A percentile compares a stretch with the other conserved stretches of the same genome.
Conservation (phyloP, 1,140 invertebrate species). For the Spodoptera litura region DNA sequence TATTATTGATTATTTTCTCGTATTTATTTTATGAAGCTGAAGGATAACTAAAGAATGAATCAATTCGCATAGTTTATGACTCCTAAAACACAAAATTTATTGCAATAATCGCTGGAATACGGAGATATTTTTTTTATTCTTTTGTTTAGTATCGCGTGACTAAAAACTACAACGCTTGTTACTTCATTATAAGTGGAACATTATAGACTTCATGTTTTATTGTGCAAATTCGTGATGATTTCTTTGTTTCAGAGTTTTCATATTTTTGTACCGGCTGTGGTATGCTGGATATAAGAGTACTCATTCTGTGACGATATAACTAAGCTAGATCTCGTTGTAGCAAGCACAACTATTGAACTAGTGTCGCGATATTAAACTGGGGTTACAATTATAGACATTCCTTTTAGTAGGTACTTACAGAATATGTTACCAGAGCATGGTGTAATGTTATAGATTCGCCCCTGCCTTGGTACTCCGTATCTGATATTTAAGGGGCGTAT, state of each 20-base stretch:
- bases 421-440: too few relatives aligned
- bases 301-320: too few relatives aligned
- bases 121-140: background rate
- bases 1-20: background rate
- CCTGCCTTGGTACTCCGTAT: too few relatives aligned
- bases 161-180: background rate
- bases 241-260: background rate
- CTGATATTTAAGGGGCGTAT: too few relatives aligned
- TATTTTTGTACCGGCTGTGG: too few relatives aligned
- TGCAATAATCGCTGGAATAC: constrained; percentile 1
- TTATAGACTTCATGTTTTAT: background rate
- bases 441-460: too few relatives aligned
- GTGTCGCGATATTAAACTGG: too few relatives aligned
- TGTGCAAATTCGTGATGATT: background rate
- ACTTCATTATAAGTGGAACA: constrained; percentile 22
- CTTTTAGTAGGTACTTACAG: too few relatives aligned
- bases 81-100: constrained; percentile 1
- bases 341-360: too few relatives aligned
- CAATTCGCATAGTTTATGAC: background rate
- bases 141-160: constrained; percentile 16
- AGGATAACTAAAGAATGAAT: background rate
- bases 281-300: too few relatives aligned
- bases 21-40: background rate
- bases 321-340: too few relatives aligned
- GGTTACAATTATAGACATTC: too few relatives aligned